Percentiles rank a stretch among this genome's conserved stretches.
Evolutionary conservation across 2,797 vertebrate species (phyloP).

Genomic region (Mormyrops boulengeri): DNA sequence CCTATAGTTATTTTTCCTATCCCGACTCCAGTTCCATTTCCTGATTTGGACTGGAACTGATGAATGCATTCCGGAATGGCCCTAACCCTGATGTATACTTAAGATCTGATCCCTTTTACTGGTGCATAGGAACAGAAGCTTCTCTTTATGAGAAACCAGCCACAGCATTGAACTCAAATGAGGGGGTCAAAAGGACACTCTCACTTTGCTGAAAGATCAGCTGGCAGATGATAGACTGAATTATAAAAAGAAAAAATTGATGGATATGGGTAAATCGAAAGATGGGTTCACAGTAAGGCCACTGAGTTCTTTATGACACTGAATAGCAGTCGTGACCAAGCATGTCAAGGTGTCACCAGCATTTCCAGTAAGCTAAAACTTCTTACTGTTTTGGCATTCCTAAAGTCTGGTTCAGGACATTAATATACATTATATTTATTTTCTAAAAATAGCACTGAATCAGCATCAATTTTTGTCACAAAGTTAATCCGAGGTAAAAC

Average conservation of each 20-base stretch:
- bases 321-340: background rate
- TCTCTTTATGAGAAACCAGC: background rate
- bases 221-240: background rate
- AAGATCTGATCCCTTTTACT: background rate
- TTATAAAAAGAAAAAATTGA: background rate
- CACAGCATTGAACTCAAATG: background rate
- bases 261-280: background rate
- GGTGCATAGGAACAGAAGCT: background rate
- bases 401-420: background rate
- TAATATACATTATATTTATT: background rate
- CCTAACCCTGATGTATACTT: background rate
- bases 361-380: background rate
- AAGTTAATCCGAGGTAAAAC: background rate
- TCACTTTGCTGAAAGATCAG: background rate
- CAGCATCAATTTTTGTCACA: background rate
- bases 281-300: background rate
- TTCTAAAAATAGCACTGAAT: background rate
- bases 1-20: background rate
- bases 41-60: background rate
- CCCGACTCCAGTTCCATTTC: background rate
- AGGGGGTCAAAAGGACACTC: background rate
- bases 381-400: background rate
- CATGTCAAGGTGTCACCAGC: background rate
- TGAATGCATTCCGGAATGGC: background rate
- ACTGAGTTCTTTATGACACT: background rate